These are phyloP conservation scores for Heliangelus exortis DNA, from an alignment of 2,797 vertebrate species.

Conservation along the genomic window DNA sequence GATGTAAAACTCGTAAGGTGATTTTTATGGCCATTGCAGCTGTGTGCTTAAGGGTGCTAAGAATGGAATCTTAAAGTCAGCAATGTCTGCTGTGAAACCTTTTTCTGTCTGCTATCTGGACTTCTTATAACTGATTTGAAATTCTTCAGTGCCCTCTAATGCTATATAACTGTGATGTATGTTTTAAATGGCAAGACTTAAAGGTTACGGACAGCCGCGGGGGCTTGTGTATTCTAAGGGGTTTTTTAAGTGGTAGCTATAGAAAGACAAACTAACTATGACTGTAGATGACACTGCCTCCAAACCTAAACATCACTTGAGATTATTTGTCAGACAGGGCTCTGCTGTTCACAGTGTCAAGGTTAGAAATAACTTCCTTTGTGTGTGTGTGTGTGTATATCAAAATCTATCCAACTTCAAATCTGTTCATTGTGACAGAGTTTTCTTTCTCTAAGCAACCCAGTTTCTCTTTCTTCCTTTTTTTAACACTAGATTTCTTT, in stretches of 20 bases:
- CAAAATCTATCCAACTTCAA: not conserved
- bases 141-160: constrained; percentile 3
- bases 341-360: not conserved
- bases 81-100: constrained; percentile 40
- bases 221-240: constrained; percentile 2
- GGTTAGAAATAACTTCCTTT: not conserved
- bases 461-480: not conserved
- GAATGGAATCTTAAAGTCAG: not conserved
- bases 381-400: not conserved
- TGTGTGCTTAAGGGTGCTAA: not conserved
- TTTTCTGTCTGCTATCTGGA: constrained; percentile 24
- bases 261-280: not conserved
- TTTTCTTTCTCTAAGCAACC: not conserved
- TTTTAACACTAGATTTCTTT: not conserved
- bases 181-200: constrained; percentile 46
- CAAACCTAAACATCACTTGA: constrained; percentile 12
- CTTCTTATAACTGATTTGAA: constrained; percentile 34
- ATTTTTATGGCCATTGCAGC: not conserved
- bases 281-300: not conserved
- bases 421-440: not conserved
- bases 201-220: constrained; percentile 51
- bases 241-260: not conserved
- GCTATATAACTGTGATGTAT: constrained; percentile 12
- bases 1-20: not conserved
- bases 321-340: not conserved